Evolutionary conservation across 2,113 vertebrate species (phyloP).

Genomic region (Cryptomyrus ogoouensis): DNA sequence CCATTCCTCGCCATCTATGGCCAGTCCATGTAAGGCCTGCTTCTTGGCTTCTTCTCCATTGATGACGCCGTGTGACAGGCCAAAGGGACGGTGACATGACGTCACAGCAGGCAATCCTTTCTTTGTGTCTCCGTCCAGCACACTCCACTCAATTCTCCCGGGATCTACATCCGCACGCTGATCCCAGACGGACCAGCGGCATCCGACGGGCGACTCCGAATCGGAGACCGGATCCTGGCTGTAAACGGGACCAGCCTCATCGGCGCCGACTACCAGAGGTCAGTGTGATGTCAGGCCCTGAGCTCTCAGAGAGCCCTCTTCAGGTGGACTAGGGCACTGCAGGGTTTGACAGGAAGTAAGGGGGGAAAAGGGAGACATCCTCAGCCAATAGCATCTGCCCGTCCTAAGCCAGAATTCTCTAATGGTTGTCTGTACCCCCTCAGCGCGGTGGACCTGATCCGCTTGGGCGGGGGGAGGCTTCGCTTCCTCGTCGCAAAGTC

Average conservation of each 20-base stretch:
- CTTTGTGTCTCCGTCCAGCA: constrained; percentile 62
- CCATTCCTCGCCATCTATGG: background rate
- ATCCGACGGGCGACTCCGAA: constrained; percentile 69
- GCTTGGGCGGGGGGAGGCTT: constrained; percentile 78
- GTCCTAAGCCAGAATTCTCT: background rate
- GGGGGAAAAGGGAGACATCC: background rate
- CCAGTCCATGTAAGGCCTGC: background rate
- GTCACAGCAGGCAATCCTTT: background rate
- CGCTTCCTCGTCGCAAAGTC: constrained; percentile 90
- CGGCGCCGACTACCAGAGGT: constrained; percentile 90
- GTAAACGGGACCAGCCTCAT: constrained; percentile 85
- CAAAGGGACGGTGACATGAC: background rate
- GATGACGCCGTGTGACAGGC: background rate
- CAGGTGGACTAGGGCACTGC: background rate
- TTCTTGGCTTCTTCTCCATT: background rate
- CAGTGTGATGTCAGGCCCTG: background rate
- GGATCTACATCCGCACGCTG: constrained; percentile 91
- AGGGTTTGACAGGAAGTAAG: background rate
- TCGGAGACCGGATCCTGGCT: constrained; percentile 88
- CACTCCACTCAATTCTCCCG: constrained; percentile 78
- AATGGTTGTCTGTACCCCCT: constrained; percentile 4
- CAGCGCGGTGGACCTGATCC: constrained; percentile 90
- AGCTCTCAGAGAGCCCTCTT: background rate
- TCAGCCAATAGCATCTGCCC: background rate
- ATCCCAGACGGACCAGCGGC: constrained; percentile 84